Evolutionary conservation across 2,797 vertebrate genomes (phyloP), one percentile per base, ranked within the genome.

Genomic region (Mastacembelus armatus): DNA sequence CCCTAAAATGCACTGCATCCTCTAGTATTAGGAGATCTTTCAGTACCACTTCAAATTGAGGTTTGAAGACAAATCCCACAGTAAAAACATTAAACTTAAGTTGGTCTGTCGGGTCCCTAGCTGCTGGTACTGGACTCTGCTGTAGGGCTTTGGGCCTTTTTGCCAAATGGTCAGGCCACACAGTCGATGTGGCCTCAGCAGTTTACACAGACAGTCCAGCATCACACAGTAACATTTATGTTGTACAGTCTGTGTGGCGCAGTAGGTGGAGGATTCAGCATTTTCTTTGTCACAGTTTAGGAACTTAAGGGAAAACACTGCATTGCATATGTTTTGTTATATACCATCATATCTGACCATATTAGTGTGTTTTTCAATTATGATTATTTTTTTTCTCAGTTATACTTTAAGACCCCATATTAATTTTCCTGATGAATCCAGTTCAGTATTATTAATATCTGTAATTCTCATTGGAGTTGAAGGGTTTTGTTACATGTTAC

Each of bases 151-250:
- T 26, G 8, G 35, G 32, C 9, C 10, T 22, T 66, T n/a, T 15
- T 38, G 36, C 68, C 48, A 61, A 59, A 78, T 35, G 79, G 79
- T 84, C 52, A 14, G 83, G 76, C 84, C 85, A 89, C 86, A 89
- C 86, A 81, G 66, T 65, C 1, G 22, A 49, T 51, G 49, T 48
- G 15, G 48, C 74, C 47, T 50, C 38, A 42, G 24, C n/a, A 40
- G 52, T 84, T 70, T 74, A 78, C 48, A 68, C 2, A 3, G 21
- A 79, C 15, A 29, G 49, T 64, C 45, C 33, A 39, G 63, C 43
- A 32, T 48, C 43, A 62, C n/a, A n/a, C n/a, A n/a, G n/a, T n/a
- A n/a, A n/a, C n/a, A n/a, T 59, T 15, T 15, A 15, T 38, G 35
- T 16, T 38, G 73, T 39, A 18, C 77, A 43, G 35, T 40, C 38